Percentiles rank a stretch among this genome's conserved stretches.
phyloP scores from a whole-genome alignment of 2,797 vertebrate species.

The Cuculus canorus region DNA sequence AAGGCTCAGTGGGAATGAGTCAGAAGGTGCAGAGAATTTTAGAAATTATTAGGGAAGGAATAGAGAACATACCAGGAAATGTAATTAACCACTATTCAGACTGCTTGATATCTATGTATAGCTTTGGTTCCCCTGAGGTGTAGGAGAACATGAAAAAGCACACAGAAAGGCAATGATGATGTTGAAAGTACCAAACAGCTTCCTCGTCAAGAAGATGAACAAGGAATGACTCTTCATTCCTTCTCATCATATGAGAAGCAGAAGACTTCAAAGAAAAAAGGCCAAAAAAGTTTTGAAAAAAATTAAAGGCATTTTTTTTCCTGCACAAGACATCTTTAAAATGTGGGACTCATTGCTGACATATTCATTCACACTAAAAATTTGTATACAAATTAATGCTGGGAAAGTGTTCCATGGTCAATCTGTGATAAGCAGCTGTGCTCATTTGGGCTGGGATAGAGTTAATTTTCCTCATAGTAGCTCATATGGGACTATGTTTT shows the following conservation, averaged over 20 bases:
- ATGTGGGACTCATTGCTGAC: neutral
- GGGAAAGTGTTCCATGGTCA: neutral
- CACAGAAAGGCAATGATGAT: neutral
- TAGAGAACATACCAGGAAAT: conserved; percentile 35
- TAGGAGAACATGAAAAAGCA: neutral
- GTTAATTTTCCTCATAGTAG: too few species aligned
- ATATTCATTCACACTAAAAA: neutral
- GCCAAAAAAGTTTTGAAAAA: neutral
- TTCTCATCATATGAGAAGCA: neutral
- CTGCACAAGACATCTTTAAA: neutral
- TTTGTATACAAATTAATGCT: neutral
- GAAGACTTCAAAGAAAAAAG: neutral
- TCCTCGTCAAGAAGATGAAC: neutral
- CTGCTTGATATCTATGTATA: neutral
- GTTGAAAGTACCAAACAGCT: neutral
- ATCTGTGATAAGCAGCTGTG: neutral
- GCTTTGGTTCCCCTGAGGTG: conserved; percentile 3
- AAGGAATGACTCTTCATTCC: neutral
- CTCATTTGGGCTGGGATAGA: too few species aligned
- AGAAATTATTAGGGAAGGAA: conserved; percentile 46
- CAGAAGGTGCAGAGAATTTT: conserved; percentile 55
- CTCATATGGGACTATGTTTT: too few species aligned
- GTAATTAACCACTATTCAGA: conserved; percentile 43
- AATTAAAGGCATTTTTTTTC: neutral
- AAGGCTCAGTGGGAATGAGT: conserved; percentile 55